phyloP scores from a whole-genome alignment of 2,113 vertebrate species.

The Pogonocichla stellata region DNA sequence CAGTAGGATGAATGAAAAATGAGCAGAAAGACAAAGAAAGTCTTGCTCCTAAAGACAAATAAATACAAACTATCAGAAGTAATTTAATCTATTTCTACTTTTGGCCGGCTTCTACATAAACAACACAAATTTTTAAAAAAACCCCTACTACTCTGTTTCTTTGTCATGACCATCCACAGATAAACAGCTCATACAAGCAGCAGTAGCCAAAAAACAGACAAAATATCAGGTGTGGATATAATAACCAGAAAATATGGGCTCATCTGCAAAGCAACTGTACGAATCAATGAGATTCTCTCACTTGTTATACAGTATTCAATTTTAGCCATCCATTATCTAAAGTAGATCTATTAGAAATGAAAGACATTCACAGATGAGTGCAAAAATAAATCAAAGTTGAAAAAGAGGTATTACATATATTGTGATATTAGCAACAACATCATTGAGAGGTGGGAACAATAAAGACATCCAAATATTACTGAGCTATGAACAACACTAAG shows the following conservation, averaged over 20 bases:
- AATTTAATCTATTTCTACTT: neutral
- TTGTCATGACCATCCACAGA: neutral
- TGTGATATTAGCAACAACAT: no score
- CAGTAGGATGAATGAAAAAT: neutral
- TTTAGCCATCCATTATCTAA: neutral
- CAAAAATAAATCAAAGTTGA: no score
- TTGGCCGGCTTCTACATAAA: neutral
- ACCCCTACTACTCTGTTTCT: neutral
- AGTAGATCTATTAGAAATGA: neutral
- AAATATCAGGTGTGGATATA: neutral
- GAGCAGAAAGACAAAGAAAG: neutral
- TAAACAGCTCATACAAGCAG: neutral
- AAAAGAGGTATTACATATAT: no score
- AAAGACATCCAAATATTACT: no score
- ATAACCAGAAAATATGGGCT: neutral
- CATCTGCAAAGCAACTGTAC: neutral
- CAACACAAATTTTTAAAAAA: neutral
- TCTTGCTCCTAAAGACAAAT: neutral
- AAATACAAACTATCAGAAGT: neutral
- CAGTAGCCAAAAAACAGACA: neutral
- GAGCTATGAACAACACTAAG: no score
- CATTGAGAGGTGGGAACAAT: no score
- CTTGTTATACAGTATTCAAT: neutral
- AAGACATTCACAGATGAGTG: no score
- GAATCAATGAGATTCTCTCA: neutral